Percentiles rank a stretch among this genome's conserved stretches.
Conservation (phyloP, 23 tunicate species). For the Ciona savignyi region DNA sequence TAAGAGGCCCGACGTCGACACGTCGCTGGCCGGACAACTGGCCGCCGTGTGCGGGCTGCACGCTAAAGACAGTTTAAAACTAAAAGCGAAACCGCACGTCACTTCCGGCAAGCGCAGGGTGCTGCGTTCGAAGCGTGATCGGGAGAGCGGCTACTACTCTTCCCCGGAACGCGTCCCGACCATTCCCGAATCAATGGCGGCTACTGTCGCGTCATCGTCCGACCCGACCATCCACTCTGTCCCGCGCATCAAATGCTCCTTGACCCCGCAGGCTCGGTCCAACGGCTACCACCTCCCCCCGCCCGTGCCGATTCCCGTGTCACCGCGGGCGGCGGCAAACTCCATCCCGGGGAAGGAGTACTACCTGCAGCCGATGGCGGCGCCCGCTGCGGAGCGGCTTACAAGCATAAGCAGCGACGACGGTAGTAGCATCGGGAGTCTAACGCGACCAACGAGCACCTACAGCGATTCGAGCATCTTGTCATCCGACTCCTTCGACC, state of each 20-base stretch:
- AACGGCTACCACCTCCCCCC: not conserved
- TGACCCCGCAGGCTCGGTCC: not conserved
- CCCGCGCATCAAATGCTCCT: constrained; percentile 31
- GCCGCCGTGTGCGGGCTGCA: constrained; percentile 72
- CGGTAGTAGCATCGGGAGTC: constrained; percentile 33
- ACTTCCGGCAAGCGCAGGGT: constrained; percentile 55
- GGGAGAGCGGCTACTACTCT: constrained; percentile 84
- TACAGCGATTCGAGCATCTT: constrained; percentile 75
- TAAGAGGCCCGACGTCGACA: constrained; percentile 9
- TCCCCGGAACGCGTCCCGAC: constrained; percentile 49
- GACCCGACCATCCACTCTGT: not conserved
- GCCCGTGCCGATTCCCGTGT: not conserved
- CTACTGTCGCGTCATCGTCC: not conserved
- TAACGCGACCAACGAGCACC: constrained; percentile 50
- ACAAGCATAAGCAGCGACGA: constrained; percentile 59
- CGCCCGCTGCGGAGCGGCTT: constrained; percentile 30
- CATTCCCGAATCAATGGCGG: constrained; percentile 1
- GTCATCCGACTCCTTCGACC: constrained; percentile 69
- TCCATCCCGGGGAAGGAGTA: constrained; percentile 16
- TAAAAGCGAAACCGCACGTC: constrained; percentile 54
- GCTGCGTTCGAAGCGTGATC: constrained; percentile 35
- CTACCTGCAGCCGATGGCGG: constrained; percentile 27
- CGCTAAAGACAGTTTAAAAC: constrained; percentile 61
- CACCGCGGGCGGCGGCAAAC: constrained; percentile 3
- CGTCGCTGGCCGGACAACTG: constrained; percentile 32